Percentiles rank a stretch among this genome's conserved stretches.
Conservation (phyloP, 2,888 invertebrate genomes). For the Cosmia pyralina region DNA sequence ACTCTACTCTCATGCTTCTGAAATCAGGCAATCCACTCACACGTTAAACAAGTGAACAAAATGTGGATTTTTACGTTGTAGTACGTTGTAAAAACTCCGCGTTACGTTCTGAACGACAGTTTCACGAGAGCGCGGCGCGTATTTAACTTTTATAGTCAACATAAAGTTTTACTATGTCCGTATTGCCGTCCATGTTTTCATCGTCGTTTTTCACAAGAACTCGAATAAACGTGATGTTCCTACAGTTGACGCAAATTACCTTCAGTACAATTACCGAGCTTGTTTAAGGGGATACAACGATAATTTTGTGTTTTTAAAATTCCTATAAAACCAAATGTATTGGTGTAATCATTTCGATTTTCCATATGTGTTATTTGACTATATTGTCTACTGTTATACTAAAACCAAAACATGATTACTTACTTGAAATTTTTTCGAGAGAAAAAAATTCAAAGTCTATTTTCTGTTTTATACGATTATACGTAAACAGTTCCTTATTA, state of each 20-base stretch:
- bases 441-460: too few species aligned
- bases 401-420: too few species aligned
- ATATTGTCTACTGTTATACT: too few species aligned
- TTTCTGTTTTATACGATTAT: too few species aligned
- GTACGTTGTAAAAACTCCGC: conserved; percentile 38
- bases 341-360: too few species aligned
- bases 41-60: conserved; percentile 31
- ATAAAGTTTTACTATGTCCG: conserved; percentile 62
- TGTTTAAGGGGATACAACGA: not conserved
- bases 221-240: conserved; percentile 9
- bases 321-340: too few species aligned
- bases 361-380: too few species aligned
- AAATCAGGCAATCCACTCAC: conserved; percentile 24
- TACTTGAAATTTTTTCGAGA: too few species aligned
- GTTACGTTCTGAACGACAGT: conserved; percentile 46
- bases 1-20: not conserved
- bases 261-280: conserved; percentile 20
- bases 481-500: too few species aligned
- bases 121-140: conserved; percentile 48
- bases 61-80: conserved; percentile 45
- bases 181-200: conserved; percentile 39
- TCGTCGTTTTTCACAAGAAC: conserved; percentile 41
- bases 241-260: conserved; percentile 29
- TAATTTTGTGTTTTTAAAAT: too few species aligned
- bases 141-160: conserved; percentile 63